phyloP scores from a whole-genome alignment of 2,797 vertebrate species.

The Syndactyla subalaris region DNA sequence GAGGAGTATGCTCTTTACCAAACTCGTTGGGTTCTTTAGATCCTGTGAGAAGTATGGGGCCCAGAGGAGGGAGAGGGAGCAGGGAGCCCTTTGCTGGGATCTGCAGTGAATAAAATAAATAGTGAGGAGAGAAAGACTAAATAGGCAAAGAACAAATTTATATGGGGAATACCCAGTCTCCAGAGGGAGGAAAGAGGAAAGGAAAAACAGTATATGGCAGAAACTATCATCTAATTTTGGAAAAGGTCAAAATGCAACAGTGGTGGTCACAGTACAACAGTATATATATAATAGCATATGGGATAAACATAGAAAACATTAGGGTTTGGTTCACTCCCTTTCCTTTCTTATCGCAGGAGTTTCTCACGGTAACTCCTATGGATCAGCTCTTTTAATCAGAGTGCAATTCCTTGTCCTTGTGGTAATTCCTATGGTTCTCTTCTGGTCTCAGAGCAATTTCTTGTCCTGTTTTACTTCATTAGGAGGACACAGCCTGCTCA shows the following conservation, averaged over 20 bases:
- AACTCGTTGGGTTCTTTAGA: not conserved
- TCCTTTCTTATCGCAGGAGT: not conserved
- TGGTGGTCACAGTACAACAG: not conserved
- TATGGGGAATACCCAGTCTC: not conserved
- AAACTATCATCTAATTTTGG: not conserved
- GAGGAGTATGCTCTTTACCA: not conserved
- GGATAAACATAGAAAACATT: not conserved
- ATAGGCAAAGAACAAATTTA: not conserved
- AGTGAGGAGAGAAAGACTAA: not conserved
- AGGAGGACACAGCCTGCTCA: not conserved
- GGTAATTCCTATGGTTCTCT: not conserved
- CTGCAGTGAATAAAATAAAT: not conserved
- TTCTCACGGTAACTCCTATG: not conserved
- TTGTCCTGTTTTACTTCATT: not conserved
- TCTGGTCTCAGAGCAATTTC: not conserved
- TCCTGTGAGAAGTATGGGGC: not conserved
- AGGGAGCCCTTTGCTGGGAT: not conserved
- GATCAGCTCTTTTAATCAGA: not conserved
- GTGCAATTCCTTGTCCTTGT: not conserved
- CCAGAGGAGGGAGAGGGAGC: not conserved
- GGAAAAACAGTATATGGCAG: not conserved
- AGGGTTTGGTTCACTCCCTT: not conserved
- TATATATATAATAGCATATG: fast-evolving
- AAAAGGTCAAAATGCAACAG: not conserved
- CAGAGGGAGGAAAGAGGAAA: not conserved